A percentile compares a stretch with the other conserved stretches of the same genome.
These are phyloP conservation scores for Acronicta psi DNA, from an alignment of 2,888 invertebrate genomes.

Conservation along the genomic window DNA sequence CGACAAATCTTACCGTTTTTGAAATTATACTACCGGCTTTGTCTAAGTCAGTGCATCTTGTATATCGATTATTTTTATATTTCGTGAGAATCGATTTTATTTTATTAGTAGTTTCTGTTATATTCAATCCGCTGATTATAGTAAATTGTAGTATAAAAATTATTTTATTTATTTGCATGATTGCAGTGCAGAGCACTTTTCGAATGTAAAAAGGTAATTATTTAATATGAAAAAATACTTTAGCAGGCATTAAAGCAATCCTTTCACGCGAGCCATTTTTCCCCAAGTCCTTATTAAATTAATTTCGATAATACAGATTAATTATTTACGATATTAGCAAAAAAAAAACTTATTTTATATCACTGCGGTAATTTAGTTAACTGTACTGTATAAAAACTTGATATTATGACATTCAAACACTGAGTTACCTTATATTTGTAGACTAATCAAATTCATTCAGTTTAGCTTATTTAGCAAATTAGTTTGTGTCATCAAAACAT, in stretches of 20 bases:
- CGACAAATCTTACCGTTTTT: slow-evolving; percentile 62
- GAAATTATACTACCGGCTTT: slow-evolving; percentile 59
- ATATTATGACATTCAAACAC: not conserved
- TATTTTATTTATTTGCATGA: slow-evolving; percentile 55
- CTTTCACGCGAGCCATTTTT: too few relatives aligned
- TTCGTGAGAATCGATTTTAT: slow-evolving; percentile 60
- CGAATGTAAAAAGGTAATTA: too few relatives aligned
- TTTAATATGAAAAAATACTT: too few relatives aligned
- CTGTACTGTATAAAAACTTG: not conserved
- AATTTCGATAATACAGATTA: too few relatives aligned
- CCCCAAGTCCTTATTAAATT: too few relatives aligned
- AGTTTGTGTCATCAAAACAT: slow-evolving; percentile 4
- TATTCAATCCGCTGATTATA: slow-evolving; percentile 55
- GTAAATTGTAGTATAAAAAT: slow-evolving; percentile 56
- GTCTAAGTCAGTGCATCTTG: slow-evolving; percentile 52
- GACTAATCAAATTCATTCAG: not conserved
- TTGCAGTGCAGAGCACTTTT: not conserved
- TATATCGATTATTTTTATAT: slow-evolving; percentile 56
- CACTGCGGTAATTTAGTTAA: not conserved
- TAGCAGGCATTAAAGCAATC: too few relatives aligned
- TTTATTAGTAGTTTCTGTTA: slow-evolving; percentile 63
- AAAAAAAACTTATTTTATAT: too few relatives aligned
- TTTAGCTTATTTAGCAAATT: not conserved
- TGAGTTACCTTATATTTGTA: not conserved
- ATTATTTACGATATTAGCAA: too few relatives aligned